Evolutionary conservation across 2,797 vertebrate genomes (phyloP).

Genomic region (Thamnophis elegans): DNA sequence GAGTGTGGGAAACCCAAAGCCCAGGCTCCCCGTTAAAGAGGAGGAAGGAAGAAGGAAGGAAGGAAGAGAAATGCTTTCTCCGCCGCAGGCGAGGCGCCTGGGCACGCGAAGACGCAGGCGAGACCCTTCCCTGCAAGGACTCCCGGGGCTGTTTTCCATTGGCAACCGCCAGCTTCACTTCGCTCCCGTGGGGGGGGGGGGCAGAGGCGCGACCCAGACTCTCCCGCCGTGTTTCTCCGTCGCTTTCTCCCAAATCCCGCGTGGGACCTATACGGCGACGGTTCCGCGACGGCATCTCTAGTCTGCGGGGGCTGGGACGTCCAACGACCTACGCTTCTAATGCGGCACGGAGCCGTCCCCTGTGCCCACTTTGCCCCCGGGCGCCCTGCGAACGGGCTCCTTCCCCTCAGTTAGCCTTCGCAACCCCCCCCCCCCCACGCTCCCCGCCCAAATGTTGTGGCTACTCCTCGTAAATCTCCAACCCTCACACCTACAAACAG

Average conservation of each 20-base stretch:
- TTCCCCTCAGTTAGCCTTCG: background rate
- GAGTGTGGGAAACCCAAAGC: background rate
- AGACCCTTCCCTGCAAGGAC: background rate
- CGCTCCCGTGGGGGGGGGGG: background rate
- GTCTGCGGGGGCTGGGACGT: background rate
- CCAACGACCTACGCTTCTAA: background rate
- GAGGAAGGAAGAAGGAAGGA: background rate
- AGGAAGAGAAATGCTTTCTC: background rate
- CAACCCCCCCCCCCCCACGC: background rate
- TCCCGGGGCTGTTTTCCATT: background rate
- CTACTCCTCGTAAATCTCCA: background rate
- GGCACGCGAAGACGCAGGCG: background rate
- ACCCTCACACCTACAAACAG: constrained; percentile 21
- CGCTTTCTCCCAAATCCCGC: background rate
- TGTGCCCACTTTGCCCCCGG: background rate
- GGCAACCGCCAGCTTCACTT: background rate
- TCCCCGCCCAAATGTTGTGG: background rate
- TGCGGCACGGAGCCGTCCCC: background rate
- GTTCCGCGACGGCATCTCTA: background rate
- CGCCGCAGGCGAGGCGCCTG: background rate
- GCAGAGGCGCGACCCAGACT: background rate
- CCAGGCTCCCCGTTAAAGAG: background rate
- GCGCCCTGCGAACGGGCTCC: background rate
- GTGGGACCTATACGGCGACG: background rate
- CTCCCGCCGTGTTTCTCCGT: too few relatives aligned